Evolutionary conservation across 2,113 vertebrate species (phyloP), one percentile per base, ranked within the genome.

Genomic region (Chaenocephalus aceratus): DNA sequence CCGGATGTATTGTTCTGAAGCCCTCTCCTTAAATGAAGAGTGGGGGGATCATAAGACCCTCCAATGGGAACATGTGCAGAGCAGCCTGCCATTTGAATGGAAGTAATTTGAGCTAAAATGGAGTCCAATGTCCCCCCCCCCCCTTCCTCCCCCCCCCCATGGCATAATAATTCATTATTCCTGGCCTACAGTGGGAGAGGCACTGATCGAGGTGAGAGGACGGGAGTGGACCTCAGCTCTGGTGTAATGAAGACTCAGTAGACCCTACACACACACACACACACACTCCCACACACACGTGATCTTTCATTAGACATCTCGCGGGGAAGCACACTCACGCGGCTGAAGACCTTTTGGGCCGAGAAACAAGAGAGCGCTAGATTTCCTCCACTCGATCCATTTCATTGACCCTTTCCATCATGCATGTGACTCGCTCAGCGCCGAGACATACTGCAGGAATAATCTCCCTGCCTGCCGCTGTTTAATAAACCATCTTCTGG

Each of bases 231-330:
- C 87, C 84, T 41, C 87, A 75, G 87, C 89, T 91, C 90, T 91
- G 88, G 90, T 91, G 92, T 92, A 91, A 93, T 93, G 90, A 91
- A 92, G 90, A 91, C 91, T 93, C 92, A 90, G 92, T 91, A 86
- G 92, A 93, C 91, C 91, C 89, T 88, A 89, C 90, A 30, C 56
- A 30, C 65, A 68, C 79, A 41, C 80, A 89, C 90, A 30, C 56
- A 30, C 65, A 68, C 79, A 41, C 80, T 41, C 83, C 66, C 83
- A 63, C 84, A 77, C 69, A 75, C 83, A 83, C 76, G 69, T 59
- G 61, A n/a, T 65, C 74, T 90, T 88, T 91, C 87, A 90, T 91
- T 90, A 92, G 88, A 88, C 86, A 87, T 91, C 84, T 70, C 77
- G 61, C 81, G 62, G 85, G 87, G 88, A 82, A 80, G 86, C 80